A percentile compares a stretch with the other conserved stretches of the same genome.
Conservation (phyloP, 1,140 invertebrate genomes). For the Riptortus pedestris region DNA sequence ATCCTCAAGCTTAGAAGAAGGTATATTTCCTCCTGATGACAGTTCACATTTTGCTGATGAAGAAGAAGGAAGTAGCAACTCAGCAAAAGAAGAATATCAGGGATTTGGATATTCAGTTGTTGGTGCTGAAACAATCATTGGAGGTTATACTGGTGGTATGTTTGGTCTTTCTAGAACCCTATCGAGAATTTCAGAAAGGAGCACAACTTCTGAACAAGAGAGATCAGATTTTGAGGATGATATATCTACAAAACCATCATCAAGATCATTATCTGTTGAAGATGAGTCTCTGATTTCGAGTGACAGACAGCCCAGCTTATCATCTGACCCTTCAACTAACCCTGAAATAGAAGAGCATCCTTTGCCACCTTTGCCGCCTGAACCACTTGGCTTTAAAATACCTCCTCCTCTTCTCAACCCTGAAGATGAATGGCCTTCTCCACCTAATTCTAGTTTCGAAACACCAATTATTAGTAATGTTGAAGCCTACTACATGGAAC, state of each 20-base stretch:
- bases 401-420: conserved; percentile 33
- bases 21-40: conserved; percentile 62
- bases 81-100: conserved; percentile 59
- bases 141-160: conserved; percentile 49
- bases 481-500: conserved; percentile 72
- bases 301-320: conserved; percentile 72
- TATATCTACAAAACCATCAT: conserved; percentile 64
- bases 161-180: conserved; percentile 62
- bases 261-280: conserved; percentile 66
- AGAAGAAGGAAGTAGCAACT: conserved; percentile 43
- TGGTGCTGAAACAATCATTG: conserved; percentile 52
- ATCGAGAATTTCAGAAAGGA: conserved; percentile 74
- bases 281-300: conserved; percentile 72
- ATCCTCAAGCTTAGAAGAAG: conserved; percentile 70
- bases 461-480: conserved; percentile 61
- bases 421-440: conserved; percentile 59
- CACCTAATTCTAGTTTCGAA: conserved; percentile 53
- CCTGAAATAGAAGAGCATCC: conserved; percentile 29
- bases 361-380: conserved; percentile 32
- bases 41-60: conserved; percentile 40
- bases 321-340: conserved; percentile 57
- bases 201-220: conserved; percentile 72
- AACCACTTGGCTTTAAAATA: conserved; percentile 32
- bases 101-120: conserved; percentile 59
- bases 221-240: conserved; percentile 66